Evolutionary conservation across 2,113 vertebrate genomes (phyloP), one percentile per base, ranked within the genome.

Genomic region (Etheostoma cragini): DNA sequence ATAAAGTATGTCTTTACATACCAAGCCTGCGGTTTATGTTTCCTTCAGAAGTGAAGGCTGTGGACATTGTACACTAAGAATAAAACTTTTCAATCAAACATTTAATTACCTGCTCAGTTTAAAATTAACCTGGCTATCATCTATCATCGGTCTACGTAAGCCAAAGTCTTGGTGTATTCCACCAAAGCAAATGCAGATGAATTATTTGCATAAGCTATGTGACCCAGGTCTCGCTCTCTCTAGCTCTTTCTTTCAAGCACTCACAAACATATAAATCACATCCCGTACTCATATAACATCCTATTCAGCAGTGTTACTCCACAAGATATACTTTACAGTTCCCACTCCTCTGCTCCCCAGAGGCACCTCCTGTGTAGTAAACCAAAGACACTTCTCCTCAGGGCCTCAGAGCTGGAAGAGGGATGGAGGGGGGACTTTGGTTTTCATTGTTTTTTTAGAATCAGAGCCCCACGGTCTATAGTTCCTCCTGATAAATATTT

Each of bases 401-500:
- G 84, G 72, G 75, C 76, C 66, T 74, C 35, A 3, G 57, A 61
- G 80, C 65, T 58, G 66, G 47, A 50, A 22, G 72, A 80, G 56
- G 56, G 53, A 60, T 63, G 35, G 42, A 60, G 72, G 54, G 50
- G 60, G 33, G 63, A 11, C 72, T 81, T 85, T 88, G 76, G 53
- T 80, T 89, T 75, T 52, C 47, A 61, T 87, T 89, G 73, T 90
- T 90, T 90, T 11, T 38, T 86, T 86, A 72, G 56, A 87, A 80
- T 83, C 71, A 42, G 72, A 83, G 68, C 53, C 80, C 79, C 75
- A 22, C 72, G 0, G 82, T 70, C 62, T 82, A 64, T 19, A 78
- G 80, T 82, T 88, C 78, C 83, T 88, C 81, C 87, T 87, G 85
- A 87, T 90, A 86, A 92, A 92, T 90, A 91, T 92, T 90, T 88